Base-by-base conservation (phyloP, 92 coral and sea anemone genomes). In the Umimayanthus chanpuru region DNA sequence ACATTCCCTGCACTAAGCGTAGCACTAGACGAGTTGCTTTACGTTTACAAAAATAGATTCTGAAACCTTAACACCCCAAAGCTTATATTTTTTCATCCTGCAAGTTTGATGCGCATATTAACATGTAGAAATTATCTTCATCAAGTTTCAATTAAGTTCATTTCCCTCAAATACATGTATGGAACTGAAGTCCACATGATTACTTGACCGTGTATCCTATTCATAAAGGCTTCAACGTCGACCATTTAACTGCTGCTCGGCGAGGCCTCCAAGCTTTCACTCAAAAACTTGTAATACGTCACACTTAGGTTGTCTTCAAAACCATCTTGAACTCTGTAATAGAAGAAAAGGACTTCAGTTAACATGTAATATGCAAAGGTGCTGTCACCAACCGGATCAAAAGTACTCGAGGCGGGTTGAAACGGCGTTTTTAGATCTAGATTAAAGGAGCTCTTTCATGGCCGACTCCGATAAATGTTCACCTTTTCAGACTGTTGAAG, bases 261-360 rank as follows among this genome's bases (percentile, higher is more conserved):
- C 40, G 58, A n/a, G 43, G 58, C 32, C 25, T 74, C 73, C 41
- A 94, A 77, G 67, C 96, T 93, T 38, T 90, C 93, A 39, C 88
- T 89, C 55, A 96, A 87, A 66, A 96, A 96, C 65, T 88, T 86
- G 96, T 87, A 96, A 91, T 96, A 96, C 49, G 47, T 90, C 7
- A 73, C 53, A 85, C 96, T 93, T n/a, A 93, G 53, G 76, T 66
- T 85, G 29, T 96, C 98, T 30, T 56, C 86, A 64, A 94, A 93
- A n/a, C 91, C 98, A 58, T 81, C 23, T 18, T 81, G 90, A 44
- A 92, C 41, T 11, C 97, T 96, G 88, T 77, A 55, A 23, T 43
- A 6, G 39, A 23, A 66, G 38, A 88, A 41, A 67, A 76, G 73
- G 56, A 9, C 25, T 20, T 65, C 78, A 44, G 18, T 66, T 7